phyloP scores from a whole-genome alignment of 2,888 invertebrate species.

The Archips crataeganus region DNA sequence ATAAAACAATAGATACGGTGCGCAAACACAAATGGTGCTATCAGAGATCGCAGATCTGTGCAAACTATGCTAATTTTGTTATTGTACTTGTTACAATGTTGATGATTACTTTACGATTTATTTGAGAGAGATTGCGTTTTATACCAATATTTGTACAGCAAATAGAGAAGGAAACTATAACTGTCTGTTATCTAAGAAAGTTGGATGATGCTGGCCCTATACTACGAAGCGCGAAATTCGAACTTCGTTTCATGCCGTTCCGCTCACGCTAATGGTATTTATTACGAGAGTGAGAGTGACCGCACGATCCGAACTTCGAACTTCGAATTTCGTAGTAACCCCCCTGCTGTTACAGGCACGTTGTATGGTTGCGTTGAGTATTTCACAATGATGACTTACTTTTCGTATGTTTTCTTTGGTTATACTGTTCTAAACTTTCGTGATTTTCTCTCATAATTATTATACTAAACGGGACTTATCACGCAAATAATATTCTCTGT shows the following conservation, averaged over 20 bases:
- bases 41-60: slow-evolving; percentile 30
- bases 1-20: slow-evolving; percentile 21
- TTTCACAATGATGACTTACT: not conserved
- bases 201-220: slow-evolving; percentile 13
- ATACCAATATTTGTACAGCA: slow-evolving; percentile 30
- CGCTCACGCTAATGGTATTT: too few relatives aligned
- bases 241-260: too few relatives aligned
- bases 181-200: slow-evolving; percentile 36
- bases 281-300: too few relatives aligned
- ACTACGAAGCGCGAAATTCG: too few relatives aligned
- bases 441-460: too few relatives aligned
- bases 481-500: too few relatives aligned
- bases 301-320: too few relatives aligned
- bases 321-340: too few relatives aligned
- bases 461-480: too few relatives aligned
- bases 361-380: not conserved
- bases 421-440: too few relatives aligned
- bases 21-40: slow-evolving; percentile 14
- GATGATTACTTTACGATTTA: slow-evolving; percentile 32
- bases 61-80: slow-evolving; percentile 39
- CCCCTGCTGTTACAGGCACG: not conserved
- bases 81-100: slow-evolving; percentile 41
- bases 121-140: slow-evolving; percentile 25
- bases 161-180: slow-evolving; percentile 34
- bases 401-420: not conserved